Base-by-base conservation (phyloP, 2,888 invertebrate species). In the Desoria tigrina region DNA sequence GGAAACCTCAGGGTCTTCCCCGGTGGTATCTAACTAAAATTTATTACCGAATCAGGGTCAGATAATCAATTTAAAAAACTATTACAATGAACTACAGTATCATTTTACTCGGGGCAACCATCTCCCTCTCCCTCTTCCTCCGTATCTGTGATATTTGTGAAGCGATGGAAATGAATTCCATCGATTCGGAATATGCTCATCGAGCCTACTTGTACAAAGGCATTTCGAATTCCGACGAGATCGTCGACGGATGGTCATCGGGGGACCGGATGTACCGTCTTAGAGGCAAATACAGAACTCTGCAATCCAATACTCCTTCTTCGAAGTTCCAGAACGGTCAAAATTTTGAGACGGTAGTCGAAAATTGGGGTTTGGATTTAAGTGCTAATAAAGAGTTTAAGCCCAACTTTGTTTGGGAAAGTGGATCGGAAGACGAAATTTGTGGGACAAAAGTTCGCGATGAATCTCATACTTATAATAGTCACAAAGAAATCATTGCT, bases 51-150 rank as follows among this genome's bases (percentile, higher is more conserved):
- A 4, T 6, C 57, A 39, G 42, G 58, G 58, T 16, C 58, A 45
- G 11, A 51, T 21, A 4, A 7, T 21, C 23, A 45, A 23, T 26
- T 27, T n/a, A 24, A 23, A 26, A 54, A 51, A 51, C 21, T 54
- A 59, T 32, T 6, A 66, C 37, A 23, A 72, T 72, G 71, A 74
- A 74, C 50, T 72, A 72, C 69, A 71, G 74, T 42, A 64, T 72
- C n/a, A 61, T 71, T 18, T 60, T 72, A 14, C 27, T 74, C 58
- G 71, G 74, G 18, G 72, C 72, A 9, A 65, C 74, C 3, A 67
- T 74, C n/a, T 62, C 67, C n/a, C 68, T 74, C 42, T 63, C 72
- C 11, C 64, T 72, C 4, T 74, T 72, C 62, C 63, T 74, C 21
- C 63, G 70, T 14, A 63, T 74, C 1, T 61, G 63, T 42, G 55